Percentiles rank a stretch among this genome's conserved stretches.
Evolutionary conservation across 2,113 vertebrate species (phyloP).

Genomic region (Pangasianodon hypophthalmus): DNA sequence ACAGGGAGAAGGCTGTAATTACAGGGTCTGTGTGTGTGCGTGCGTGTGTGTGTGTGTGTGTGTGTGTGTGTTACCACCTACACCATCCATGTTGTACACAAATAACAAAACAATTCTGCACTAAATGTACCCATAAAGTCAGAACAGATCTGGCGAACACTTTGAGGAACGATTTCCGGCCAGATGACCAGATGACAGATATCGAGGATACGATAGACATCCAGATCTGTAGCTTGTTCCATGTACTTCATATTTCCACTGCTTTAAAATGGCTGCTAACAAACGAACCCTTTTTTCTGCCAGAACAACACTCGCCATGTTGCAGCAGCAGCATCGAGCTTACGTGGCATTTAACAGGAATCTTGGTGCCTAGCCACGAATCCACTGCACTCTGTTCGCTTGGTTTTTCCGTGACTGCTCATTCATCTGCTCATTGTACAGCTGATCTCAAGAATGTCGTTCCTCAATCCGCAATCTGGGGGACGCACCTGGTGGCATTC

Average conservation of each 20-base stretch:
- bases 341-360: conserved; percentile 7
- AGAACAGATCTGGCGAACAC: neutral
- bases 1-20: neutral
- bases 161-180: neutral
- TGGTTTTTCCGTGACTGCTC: neutral
- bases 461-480: neutral
- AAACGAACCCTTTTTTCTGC: neutral
- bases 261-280: neutral
- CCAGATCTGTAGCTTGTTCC: neutral
- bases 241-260: neutral
- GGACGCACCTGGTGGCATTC: conserved; percentile 13
- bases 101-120: neutral
- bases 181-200: neutral
- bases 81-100: neutral
- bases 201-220: neutral
- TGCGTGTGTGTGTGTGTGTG: conserved; percentile 14
- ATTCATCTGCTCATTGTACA: neutral
- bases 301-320: neutral
- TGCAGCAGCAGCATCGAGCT: neutral
- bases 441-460: neutral
- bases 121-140: neutral
- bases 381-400: neutral
- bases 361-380: neutral
- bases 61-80: neutral
- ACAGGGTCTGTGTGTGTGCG: neutral